Evolutionary conservation across 2,888 invertebrate genomes (phyloP), one percentile per base, ranked within the genome.

Genomic region (Amblyteles armatorius): DNA sequence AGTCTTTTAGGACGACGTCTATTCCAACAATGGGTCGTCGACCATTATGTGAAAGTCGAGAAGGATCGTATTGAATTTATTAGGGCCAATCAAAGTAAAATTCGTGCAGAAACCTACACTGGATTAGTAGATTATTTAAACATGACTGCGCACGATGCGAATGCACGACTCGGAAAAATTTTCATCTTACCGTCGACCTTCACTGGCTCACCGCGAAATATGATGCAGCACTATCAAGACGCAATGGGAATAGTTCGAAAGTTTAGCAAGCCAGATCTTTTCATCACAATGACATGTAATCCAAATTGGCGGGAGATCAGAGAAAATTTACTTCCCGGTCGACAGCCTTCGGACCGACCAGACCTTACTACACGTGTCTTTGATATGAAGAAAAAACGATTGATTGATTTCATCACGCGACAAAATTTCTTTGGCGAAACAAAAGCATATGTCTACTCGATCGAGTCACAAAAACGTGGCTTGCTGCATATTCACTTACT

Each of bases 391-490:
- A 84, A 86, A 79, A 72, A 87, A 33, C 83, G 71, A 33, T 79
- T 85, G 2, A 44, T 85, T 9, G 73, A 87, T 57, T 74, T 78
- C 13, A 87, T 88, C 55, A 48, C 79, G 3, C 82, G 57, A 33
- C 55, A 84, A 73, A 72, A 80, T 22, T 77, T 82, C 73, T 87
- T 88, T 76, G 86, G 87, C 9, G 57, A 83, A 71, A 82, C 83
- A 13, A 16, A 40, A 40, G 86, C 86, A 11, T 86, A 74, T 29
- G 63, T 87, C 9, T 84, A 84, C 57, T 79, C 82, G 6, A 86
- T 88, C 57, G 88, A 88, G 83, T 87, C 83, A 77, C 85, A 88
- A 76, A 88, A 88, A 76, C 80, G 86, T 55, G 88, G 88, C 13
- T 85, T 88, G 16, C 80, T 87, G 16, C 87, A 88, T 73, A 73